Evolutionary conservation across 92 coral and sea anemone genomes (phyloP).

Genomic region (Anthopleura xanthogrammica): DNA sequence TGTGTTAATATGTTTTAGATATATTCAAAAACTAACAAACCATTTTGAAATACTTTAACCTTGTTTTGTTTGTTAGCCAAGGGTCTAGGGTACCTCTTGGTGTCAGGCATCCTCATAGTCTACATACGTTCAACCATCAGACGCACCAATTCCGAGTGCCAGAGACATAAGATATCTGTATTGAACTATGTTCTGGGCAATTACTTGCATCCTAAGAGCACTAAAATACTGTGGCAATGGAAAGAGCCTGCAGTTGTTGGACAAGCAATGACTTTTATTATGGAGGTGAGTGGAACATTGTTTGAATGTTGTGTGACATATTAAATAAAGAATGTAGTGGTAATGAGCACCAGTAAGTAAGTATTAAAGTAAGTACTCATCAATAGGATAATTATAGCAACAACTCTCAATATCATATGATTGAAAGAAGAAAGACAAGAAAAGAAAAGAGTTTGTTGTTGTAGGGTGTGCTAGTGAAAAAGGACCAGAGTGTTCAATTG

Average conservation of each 20-base stretch:
- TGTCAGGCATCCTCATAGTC: neutral
- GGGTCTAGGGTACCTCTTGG: constrained; percentile 12
- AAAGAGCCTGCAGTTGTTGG: constrained; percentile 76
- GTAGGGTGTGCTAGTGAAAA: too few relatives aligned
- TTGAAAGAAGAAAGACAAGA: too few relatives aligned
- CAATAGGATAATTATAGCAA: too few relatives aligned
- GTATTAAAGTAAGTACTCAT: too few relatives aligned
- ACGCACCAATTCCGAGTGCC: constrained; percentile 32
- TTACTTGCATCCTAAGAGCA: constrained; percentile 61
- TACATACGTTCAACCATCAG: neutral
- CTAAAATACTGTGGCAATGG: constrained; percentile 78
- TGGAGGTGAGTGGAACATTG: constrained; percentile 50
- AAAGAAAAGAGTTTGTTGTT: too few relatives aligned
- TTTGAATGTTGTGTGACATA: neutral
- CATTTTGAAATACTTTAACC: neutral
- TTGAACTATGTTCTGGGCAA: constrained; percentile 59
- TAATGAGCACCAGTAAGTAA: too few relatives aligned
- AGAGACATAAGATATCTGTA: constrained; percentile 51
- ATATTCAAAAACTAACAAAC: too few relatives aligned
- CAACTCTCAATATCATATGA: too few relatives aligned
- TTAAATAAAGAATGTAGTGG: too few relatives aligned
- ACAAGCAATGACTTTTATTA: constrained; percentile 69
- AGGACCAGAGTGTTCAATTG: too few relatives aligned
- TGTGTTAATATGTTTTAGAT: too few relatives aligned
- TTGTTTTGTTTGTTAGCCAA: constrained; percentile 5